phyloP scores from a whole-genome alignment of 2,113 vertebrate species.

The Pleuronectes platessa region DNA sequence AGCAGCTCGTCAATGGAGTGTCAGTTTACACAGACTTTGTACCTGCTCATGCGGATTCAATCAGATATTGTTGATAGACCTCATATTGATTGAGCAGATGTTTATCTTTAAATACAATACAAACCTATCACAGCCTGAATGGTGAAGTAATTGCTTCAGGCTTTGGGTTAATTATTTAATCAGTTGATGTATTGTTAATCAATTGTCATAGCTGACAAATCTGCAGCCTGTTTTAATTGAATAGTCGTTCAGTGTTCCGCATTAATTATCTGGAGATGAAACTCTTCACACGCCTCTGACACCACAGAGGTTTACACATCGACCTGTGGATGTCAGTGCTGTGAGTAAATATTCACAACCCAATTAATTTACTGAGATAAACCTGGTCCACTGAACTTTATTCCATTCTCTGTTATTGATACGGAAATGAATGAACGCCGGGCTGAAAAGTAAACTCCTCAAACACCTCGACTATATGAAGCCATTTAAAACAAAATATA shows the following conservation, averaged over 20 bases:
- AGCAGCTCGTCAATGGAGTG: conserved; percentile 17
- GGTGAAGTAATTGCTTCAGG: conserved; percentile 53
- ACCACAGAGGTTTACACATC: conserved; percentile 9
- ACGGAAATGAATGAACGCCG: neutral
- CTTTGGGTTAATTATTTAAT: conserved; percentile 56
- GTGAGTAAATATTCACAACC: neutral
- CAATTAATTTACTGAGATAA: neutral
- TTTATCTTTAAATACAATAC: conserved; percentile 38
- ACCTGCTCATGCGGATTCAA: conserved; percentile 23
- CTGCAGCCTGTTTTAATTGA: conserved; percentile 38
- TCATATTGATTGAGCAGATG: conserved; percentile 11
- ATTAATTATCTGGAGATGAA: conserved; percentile 22
- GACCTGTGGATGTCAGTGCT: conserved; percentile 2
- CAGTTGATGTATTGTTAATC: conserved; percentile 51
- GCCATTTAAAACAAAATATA: too few relatives aligned
- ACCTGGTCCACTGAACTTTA: neutral
- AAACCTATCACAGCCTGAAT: conserved; percentile 24
- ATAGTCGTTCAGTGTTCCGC: conserved; percentile 26
- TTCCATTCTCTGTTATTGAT: neutral
- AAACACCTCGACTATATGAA: neutral
- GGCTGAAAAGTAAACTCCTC: too few relatives aligned
- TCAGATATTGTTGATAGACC: conserved; percentile 21
- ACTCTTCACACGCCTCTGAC: conserved; percentile 9
- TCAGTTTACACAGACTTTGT: conserved; percentile 29
- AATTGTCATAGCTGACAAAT: conserved; percentile 43